Evolutionary conservation across 1,140 invertebrate genomes (phyloP), one percentile per base, ranked within the genome.

Genomic region (Camponotus floridanus): DNA sequence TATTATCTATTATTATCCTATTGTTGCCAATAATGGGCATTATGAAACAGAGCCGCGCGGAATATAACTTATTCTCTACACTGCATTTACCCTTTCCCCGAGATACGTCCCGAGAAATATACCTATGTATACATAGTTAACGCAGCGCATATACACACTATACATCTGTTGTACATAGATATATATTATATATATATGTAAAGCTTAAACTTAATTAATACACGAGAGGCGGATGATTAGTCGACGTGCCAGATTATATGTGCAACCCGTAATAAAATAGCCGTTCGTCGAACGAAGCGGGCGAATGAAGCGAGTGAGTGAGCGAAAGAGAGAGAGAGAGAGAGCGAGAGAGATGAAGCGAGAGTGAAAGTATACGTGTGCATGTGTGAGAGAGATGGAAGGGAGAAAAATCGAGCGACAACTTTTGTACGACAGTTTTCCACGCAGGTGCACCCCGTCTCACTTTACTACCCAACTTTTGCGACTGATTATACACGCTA

Each of bases 11-110:
- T 92, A 92, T 92, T 93, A 94, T 94, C 91, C 91, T 93, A 94
- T 94, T 95, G 93, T 95, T 95, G 94, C 94, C 94, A 93, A 94
- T 91, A 90, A 94, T 94, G 94, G 94, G 94, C 94, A 95, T 95
- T 95, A 95, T 92, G 89, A 92, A 70, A 87, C 87, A 92, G 92
- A 93, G 92, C 90, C 92, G 91, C 92, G 91, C 91, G 94, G 90
- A 91, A 91, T 94, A 92, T 92, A 92, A 93, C 89, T 93, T 92
- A 93, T 93, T 93, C 91, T 93, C 90, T 92, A 93, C 88, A 89
- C 90, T 90, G 87, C 88, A 91, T 91, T 91, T 91, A 91, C 79
- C 89, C 76, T 85, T 78, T 76, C 79, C 79, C 83, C 86, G 51
- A 71, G 79, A 78, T 15, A 51, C 48, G 48, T 76, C 59, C 71